Base-by-base conservation (phyloP, 2,113 vertebrate genomes). In the Spheniscus mendiculus region DNA sequence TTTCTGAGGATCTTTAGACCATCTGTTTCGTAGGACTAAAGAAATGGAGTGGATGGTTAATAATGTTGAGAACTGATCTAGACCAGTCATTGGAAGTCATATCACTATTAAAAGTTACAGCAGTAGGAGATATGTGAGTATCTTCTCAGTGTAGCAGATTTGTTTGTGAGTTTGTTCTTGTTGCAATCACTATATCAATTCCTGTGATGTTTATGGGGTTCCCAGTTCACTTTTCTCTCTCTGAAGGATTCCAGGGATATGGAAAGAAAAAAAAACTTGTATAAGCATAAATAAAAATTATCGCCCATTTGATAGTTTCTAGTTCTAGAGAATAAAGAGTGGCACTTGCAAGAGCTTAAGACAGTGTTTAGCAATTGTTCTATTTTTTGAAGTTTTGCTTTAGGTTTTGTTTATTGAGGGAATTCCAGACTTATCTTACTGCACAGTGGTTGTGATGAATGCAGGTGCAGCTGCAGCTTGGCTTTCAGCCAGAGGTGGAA, bases 401-500 rank as follows among this genome's bases (percentile, higher is more conserved):
- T 55, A 32, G 29, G 7, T 38, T 69, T 61, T 55, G 36, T 76
- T 91, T 49, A 19, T 8, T 69, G 58, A 82, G 50, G 49, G 71
- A 61, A 49, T 78, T 95, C 62, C 76, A 90, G 70, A 36, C 47
- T 79, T 72, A 36, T 19, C 74, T 89, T 47, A 0, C 30, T 55
- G 49, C 3, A 3, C 45, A 59, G 32, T 26, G 26, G 23, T 42
- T 67, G 32, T 77, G 69, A 85, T 69, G 72, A 55, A 72, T 52
- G 56, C 93, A 94, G 91, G 70, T 97, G 89, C 87, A 63, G 44
- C 11, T 84, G 80, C 83, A 65, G 20, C 36, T 47, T 96, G 59
- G 78, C 67, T 77, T 88, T 50, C 66, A 88, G 71, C 74, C 86
- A 95, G 49, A 63, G 26, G 69, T 9, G 27, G 73, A 49, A 88